Evolutionary conservation across 2,113 vertebrate genomes (phyloP).

Genomic region (Xiphophorus couchianus): DNA sequence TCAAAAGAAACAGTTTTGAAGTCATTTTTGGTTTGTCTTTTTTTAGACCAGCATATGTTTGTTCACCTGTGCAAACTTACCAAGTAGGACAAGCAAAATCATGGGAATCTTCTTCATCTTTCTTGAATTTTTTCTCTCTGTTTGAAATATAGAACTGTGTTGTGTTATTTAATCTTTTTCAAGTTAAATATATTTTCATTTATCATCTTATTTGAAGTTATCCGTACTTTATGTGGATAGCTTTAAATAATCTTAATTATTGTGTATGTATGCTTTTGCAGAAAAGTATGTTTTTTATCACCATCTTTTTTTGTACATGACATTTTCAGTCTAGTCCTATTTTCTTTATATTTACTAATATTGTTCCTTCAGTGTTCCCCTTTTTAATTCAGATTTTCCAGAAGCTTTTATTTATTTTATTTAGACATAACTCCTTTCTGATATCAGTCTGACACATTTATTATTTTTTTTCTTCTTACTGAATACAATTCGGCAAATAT

Average conservation of each 20-base stretch:
- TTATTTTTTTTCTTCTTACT: too few relatives aligned
- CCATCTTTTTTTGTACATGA: too few relatives aligned
- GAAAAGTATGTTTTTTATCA: too few relatives aligned
- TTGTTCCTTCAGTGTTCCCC: not conserved
- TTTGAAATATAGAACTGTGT: not conserved
- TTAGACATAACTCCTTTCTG: not conserved
- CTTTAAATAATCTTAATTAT: too few relatives aligned
- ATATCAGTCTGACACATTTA: not conserved
- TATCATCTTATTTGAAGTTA: too few relatives aligned
- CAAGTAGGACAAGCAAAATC: not conserved
- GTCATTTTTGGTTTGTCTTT: not conserved
- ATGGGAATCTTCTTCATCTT: not conserved
- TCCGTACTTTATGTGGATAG: too few relatives aligned
- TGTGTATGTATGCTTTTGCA: too few relatives aligned
- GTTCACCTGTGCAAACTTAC: not conserved
- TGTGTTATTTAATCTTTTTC: not conserved
- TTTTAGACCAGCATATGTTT: not conserved
- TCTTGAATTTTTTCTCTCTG: not conserved
- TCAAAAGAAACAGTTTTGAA: not conserved
- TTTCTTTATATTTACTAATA: not conserved
- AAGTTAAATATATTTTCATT: not conserved
- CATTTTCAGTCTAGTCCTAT: not conserved
- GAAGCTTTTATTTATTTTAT: not conserved
- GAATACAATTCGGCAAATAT: too few relatives aligned
- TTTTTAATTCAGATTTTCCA: not conserved